Conservation (phyloP, 2,797 vertebrate genomes). For the Chloroceryle inda region DNA sequence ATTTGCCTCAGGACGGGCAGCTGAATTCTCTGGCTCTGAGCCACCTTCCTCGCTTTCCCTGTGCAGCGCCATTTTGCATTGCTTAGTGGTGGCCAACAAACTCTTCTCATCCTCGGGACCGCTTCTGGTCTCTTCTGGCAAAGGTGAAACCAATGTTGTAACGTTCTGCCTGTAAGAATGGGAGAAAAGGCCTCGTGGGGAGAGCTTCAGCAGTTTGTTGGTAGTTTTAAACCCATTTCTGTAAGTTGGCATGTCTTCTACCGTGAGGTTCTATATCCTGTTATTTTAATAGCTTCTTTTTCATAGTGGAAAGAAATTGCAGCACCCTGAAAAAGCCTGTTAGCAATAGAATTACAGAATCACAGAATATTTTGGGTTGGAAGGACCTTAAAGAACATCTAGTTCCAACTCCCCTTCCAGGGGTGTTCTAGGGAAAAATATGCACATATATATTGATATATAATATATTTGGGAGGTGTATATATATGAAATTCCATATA, state of each 20-base stretch:
- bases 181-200: not conserved
- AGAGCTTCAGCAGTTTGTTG: not conserved
- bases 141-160: not conserved
- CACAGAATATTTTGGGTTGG: too few species aligned
- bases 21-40: not conserved
- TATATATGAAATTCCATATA: not conserved
- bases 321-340: not conserved
- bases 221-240: not conserved
- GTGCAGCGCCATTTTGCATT: not conserved
- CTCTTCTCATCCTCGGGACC: not conserved
- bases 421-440: not conserved
- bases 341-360: not conserved
- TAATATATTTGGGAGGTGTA: not conserved
- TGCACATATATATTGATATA: not conserved
- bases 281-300: not conserved
- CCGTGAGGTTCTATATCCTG: not conserved
- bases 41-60: not conserved
- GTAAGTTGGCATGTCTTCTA: not conserved
- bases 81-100: not conserved
- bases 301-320: not conserved
- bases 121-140: not conserved
- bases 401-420: too few species aligned
- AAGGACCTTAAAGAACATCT: too few species aligned
- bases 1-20: not conserved
- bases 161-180: not conserved